A percentile compares a stretch with the other conserved stretches of the same genome.
These are phyloP conservation scores for Stichopus chloronotus DNA, from an alignment of 35 echinoderm and acorn worm genomes.

Conservation along the genomic window DNA sequence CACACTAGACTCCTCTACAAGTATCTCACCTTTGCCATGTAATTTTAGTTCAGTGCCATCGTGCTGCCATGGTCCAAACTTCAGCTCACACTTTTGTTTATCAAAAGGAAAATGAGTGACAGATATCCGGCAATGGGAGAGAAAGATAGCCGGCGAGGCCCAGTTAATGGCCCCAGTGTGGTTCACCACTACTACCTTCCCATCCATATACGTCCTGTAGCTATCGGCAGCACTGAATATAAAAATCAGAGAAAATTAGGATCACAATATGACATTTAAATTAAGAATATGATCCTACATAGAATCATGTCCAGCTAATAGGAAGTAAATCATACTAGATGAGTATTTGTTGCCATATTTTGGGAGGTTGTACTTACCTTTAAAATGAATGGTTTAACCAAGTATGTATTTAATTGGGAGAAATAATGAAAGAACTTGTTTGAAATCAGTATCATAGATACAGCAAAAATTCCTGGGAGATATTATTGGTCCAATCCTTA, in stretches of 20 bases:
- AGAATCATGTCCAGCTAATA: too few species aligned
- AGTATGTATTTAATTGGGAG: too few species aligned
- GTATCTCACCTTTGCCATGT: conserved; percentile 61
- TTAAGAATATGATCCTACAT: too few species aligned
- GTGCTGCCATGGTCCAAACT: conserved; percentile 89
- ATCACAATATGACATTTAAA: not conserved
- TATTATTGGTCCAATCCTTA: not conserved
- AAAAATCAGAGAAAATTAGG: not conserved
- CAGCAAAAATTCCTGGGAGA: not conserved
- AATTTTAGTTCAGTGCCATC: conserved; percentile 62
- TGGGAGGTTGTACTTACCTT: too few species aligned
- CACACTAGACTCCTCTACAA: not conserved
- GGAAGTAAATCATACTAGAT: too few species aligned
- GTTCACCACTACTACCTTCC: conserved; percentile 65
- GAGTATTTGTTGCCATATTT: too few species aligned
- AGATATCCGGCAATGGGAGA: conserved; percentile 70
- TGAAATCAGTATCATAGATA: too few species aligned
- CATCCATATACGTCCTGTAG: conserved; percentile 62
- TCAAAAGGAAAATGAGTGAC: conserved; percentile 85
- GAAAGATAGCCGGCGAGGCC: conserved; percentile 77
- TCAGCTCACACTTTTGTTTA: conserved; percentile 69
- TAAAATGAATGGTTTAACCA: too few species aligned
- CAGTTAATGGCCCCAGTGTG: conserved; percentile 65
- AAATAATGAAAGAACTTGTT: too few species aligned
- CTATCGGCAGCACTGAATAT: conserved; percentile 56